These are phyloP conservation scores for Diplazon laetatorius DNA, from an alignment of 2,888 invertebrate genomes.

Conservation along the genomic window DNA sequence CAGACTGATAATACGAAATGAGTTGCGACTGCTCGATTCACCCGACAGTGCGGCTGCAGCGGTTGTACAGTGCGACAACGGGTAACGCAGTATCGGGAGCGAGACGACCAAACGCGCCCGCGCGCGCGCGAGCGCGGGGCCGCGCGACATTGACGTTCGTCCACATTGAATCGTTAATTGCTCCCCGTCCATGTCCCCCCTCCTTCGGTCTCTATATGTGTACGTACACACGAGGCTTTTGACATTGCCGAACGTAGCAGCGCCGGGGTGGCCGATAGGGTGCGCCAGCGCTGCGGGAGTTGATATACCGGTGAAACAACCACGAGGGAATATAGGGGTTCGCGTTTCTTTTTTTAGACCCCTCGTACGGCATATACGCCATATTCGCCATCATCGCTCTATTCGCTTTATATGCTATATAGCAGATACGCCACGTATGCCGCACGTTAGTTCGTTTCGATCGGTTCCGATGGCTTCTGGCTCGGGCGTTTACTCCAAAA, in stretches of 20 bases:
- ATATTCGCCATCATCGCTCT: too few species aligned
- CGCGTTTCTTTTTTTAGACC: constrained; percentile 61
- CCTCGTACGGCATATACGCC: constrained; percentile 8
- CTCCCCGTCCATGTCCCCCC: not conserved
- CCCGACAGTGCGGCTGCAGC: not conserved
- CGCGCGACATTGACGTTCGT: constrained; percentile 40
- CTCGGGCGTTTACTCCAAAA: too few species aligned
- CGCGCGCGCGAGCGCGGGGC: too few species aligned
- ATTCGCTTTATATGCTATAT: not conserved
- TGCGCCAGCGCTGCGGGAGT: constrained; percentile 1
- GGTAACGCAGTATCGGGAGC: constrained; percentile 22
- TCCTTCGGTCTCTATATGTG: not conserved
- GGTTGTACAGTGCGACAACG: constrained; percentile 7
- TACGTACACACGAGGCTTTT: constrained; percentile 5
- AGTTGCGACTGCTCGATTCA: constrained; percentile 10
- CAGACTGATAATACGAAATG: not conserved
- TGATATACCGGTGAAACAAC: constrained; percentile 19
- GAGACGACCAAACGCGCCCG: not conserved
- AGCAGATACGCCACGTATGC: too few species aligned
- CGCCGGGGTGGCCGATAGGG: not conserved
- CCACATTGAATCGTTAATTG: constrained; percentile 16
- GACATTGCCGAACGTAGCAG: constrained; percentile 36
- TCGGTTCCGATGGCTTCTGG: too few species aligned
- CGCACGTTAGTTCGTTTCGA: too few species aligned
- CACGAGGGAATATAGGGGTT: constrained; percentile 11